A percentile compares a stretch with the other conserved stretches of the same genome.
Evolutionary conservation across 1,140 invertebrate genomes (phyloP).

Genomic region (Episyrphus balteatus): DNA sequence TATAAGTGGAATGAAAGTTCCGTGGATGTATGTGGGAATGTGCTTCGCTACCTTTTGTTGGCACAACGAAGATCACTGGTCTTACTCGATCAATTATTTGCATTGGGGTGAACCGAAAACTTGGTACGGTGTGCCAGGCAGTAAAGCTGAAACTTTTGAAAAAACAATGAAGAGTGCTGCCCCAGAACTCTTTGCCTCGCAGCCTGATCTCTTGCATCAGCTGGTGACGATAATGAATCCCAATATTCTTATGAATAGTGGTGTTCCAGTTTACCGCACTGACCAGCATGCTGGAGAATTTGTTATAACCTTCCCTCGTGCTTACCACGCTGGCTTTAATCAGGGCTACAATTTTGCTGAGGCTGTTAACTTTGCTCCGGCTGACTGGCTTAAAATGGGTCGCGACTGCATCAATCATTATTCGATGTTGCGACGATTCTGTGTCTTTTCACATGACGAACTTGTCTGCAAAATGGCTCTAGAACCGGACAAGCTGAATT

Average conservation of each 20-base stretch:
- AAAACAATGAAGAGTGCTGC: slow-evolving; percentile 81
- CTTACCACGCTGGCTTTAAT: slow-evolving; percentile 98
- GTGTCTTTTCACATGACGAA: slow-evolving; percentile 97
- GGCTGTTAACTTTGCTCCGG: slow-evolving; percentile 97
- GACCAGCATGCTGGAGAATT: slow-evolving; percentile 96
- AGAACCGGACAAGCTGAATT: slow-evolving; percentile 67
- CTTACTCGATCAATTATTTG: slow-evolving; percentile 95
- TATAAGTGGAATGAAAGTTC: slow-evolving; percentile 76
- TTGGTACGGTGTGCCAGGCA: slow-evolving; percentile 91
- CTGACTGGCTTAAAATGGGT: slow-evolving; percentile 91
- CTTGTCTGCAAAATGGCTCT: slow-evolving; percentile 93
- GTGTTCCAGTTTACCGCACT: slow-evolving; percentile 55
- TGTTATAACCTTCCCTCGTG: slow-evolving; percentile 92
- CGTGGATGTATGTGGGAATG: slow-evolving; percentile 99
- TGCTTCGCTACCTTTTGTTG: slow-evolving; percentile 98
- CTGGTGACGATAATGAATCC: slow-evolving; percentile 96
- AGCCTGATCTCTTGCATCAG: slow-evolving; percentile 88
- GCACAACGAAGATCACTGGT: slow-evolving; percentile 99
- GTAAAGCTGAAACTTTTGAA: slow-evolving; percentile 82
- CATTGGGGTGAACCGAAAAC: slow-evolving; percentile 83
- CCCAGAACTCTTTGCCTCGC: slow-evolving; percentile 85
- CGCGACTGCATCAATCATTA: slow-evolving; percentile 88
- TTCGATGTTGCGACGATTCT: slow-evolving; percentile 76
- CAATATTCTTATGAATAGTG: slow-evolving; percentile 75
- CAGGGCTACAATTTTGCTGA: slow-evolving; percentile 98